These are phyloP conservation scores for Setophaga petechia DNA, from an alignment of 2,113 vertebrate species.

Conservation along the genomic window DNA sequence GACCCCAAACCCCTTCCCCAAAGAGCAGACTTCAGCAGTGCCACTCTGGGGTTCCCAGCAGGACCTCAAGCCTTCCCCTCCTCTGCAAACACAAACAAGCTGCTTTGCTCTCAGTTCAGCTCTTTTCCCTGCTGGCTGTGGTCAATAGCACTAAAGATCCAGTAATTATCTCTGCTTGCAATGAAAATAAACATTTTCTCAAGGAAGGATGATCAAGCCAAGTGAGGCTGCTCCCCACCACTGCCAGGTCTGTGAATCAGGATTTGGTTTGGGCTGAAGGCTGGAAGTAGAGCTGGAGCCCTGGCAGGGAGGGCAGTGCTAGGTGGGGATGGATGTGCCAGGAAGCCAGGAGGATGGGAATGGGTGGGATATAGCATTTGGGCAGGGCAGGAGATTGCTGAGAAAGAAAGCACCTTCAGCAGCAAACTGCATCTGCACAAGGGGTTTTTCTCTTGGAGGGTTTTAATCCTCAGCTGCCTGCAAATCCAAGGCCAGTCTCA, in stretches of 20 bases:
- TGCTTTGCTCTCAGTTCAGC: not conserved
- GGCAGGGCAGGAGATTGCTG: not conserved
- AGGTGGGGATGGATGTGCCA: not conserved
- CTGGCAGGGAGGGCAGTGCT: not conserved
- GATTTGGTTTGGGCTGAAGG: not conserved
- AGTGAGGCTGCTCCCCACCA: not conserved
- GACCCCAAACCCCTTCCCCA: not conserved
- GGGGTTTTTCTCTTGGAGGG: not conserved
- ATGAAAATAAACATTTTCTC: not conserved
- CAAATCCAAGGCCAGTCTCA: not conserved
- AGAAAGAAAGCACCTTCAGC: not conserved
- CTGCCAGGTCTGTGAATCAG: not conserved
- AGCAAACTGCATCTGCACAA: not conserved
- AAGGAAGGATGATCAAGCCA: not conserved
- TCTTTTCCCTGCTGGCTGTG: not conserved
- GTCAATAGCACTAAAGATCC: not conserved
- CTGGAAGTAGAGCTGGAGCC: not conserved
- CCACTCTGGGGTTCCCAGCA: not conserved
- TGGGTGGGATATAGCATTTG: fast-evolving
- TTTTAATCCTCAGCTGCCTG: not conserved
- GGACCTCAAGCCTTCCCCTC: not conserved
- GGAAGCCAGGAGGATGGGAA: not conserved
- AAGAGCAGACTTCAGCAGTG: not conserved
- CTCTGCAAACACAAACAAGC: not conserved
- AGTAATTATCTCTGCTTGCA: not conserved